Evolutionary conservation across 1,140 invertebrate species (phyloP).

Genomic region (Drosophila sucinea): DNA sequence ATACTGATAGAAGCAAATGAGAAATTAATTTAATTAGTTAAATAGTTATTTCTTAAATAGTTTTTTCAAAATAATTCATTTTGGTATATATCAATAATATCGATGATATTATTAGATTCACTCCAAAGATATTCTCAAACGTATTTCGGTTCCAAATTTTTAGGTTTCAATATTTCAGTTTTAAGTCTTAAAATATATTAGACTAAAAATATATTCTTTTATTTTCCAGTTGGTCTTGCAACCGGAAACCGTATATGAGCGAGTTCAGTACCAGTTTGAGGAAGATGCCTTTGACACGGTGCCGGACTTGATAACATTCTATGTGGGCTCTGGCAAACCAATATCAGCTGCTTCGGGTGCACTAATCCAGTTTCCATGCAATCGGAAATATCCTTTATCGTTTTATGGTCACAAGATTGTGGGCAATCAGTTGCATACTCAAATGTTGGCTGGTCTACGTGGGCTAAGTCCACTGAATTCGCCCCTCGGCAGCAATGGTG

Average conservation of each 20-base stretch:
- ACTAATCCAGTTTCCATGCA: slow-evolving; percentile 90
- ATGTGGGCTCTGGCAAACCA: slow-evolving; percentile 93
- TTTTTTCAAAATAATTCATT: too few relatives aligned
- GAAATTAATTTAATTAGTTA: too few relatives aligned
- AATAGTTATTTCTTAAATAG: too few relatives aligned
- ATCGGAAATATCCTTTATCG: slow-evolving; percentile 87
- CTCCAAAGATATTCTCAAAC: too few relatives aligned
- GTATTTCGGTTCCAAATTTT: too few relatives aligned
- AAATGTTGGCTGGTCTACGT: slow-evolving; percentile 76
- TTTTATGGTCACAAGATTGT: slow-evolving; percentile 83
- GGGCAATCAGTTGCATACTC: slow-evolving; percentile 76
- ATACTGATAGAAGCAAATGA: too few relatives aligned
- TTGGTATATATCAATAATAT: too few relatives aligned
- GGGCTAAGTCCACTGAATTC: slow-evolving; percentile 74
- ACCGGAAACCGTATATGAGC: slow-evolving; percentile 95
- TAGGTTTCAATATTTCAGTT: too few relatives aligned
- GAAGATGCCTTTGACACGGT: slow-evolving; percentile 96
- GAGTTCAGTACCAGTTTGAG: slow-evolving; percentile 96
- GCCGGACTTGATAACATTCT: slow-evolving; percentile 96
- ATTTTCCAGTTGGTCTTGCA: slow-evolving; percentile 90
- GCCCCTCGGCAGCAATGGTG: slow-evolving; percentile 53
- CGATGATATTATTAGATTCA: too few relatives aligned
- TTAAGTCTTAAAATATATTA: too few relatives aligned
- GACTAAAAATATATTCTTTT: too few relatives aligned
- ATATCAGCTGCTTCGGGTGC: slow-evolving; percentile 95